Evolutionary conservation across 2,797 vertebrate genomes (phyloP), one percentile per base, ranked within the genome.

Genomic region (Alca torda): DNA sequence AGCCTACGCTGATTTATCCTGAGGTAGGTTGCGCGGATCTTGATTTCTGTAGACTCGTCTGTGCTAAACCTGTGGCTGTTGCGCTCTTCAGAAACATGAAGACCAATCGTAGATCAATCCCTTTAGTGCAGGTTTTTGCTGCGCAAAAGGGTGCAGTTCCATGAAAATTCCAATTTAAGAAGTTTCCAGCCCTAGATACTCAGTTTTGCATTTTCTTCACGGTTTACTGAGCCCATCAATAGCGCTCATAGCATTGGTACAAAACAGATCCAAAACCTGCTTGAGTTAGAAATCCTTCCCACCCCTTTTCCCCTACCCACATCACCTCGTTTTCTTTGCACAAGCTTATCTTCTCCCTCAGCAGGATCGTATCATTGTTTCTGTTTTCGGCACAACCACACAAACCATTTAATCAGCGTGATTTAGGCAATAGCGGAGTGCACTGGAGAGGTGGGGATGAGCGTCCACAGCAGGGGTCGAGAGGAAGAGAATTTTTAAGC

Each of bases 371-470:
- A 35, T 33, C 33, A 53, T 6, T 0, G 0, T 46, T 74, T 76
- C 25, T 79, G 16, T 31, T 82, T 79, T 61, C 41, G 87, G 48
- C 54, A 68, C 1, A 24, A 45, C 21, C 16, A n/a, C 24, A 54
- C 20, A 51, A 69, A 75, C 35, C 26, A 16, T 79, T 61, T 16
- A n/a, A 28, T 60, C 56, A 69, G 8, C 10, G 4, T n/a, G 51
- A 67, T 51, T 79, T 59, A 35, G 16, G 43, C 37, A 65, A 46
- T 8, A 68, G 26, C 57, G 21, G 56, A 72, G 18, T 30, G 19
- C 37, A 45, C 2, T 0, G 13, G 30, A 73, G n/a, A 20, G 0
- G 0, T 25, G 45, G 19, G 50, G 4, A 23, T 89, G 39, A 31
- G 15, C 46, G 30, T 37, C 28, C 50, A 8, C 21, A 67, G 17